These are phyloP conservation scores for Carlito syrichta DNA, from an alignment of 2,113 vertebrate species.

Conservation along the genomic window DNA sequence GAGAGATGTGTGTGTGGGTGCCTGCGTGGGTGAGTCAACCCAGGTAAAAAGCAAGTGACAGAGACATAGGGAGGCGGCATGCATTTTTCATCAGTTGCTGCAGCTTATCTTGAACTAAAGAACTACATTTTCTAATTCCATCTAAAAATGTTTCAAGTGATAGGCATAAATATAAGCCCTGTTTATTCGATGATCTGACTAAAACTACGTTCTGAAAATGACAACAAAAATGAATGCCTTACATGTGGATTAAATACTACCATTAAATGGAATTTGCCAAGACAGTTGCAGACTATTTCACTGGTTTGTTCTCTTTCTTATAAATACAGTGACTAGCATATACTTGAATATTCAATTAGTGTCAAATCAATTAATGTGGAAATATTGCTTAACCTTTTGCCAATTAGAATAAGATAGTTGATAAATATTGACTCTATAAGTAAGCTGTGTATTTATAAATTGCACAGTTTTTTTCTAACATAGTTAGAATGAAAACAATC, in stretches of 20 bases:
- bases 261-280: not conserved
- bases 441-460: not conserved
- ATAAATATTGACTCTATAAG: not conserved
- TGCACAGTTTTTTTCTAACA: not conserved
- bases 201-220: not conserved
- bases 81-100: not conserved
- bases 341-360: not conserved
- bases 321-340: not conserved
- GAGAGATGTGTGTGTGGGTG: not conserved
- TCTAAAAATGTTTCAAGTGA: not conserved
- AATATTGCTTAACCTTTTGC: not conserved
- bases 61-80: not conserved
- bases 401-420: not conserved
- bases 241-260: not conserved
- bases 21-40: rapidly evolving
- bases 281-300: not conserved
- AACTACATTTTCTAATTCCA: not conserved
- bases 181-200: not conserved
- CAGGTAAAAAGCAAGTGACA: not conserved
- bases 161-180: not conserved
- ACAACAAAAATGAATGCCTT: not conserved
- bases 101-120: conserved; percentile 1
- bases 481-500: not conserved
- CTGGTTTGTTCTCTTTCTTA: not conserved
- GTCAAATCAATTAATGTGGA: not conserved